Evolutionary conservation across 1,140 invertebrate species (phyloP), one percentile per base, ranked within the genome.

Genomic region (Drosophila aff.): DNA sequence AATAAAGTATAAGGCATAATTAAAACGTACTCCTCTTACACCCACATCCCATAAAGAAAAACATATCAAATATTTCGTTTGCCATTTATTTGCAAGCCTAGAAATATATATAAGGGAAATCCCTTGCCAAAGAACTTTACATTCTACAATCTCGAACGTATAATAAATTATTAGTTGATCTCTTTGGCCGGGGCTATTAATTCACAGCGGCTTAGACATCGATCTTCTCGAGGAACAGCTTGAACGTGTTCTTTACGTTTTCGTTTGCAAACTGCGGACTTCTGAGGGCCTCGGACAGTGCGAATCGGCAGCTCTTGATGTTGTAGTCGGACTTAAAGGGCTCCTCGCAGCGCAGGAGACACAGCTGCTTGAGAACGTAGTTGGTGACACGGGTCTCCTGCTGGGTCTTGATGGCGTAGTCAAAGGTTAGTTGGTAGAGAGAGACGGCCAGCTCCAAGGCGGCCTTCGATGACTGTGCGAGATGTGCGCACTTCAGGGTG

Each of bases 291-390:
- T 94, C 93, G 66, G 95, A 93, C 3, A 96, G 79, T 3, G 94
- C 95, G 76, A 93, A 94, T 33, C 95, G 94, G 78, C 95, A 96
- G 63, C 93, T 94, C 43, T 95, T 94, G 15, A 95, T 75, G 82
- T 96, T 94, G 93, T 95, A 95, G 18, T 94, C 89, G 6, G 94
- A 92, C 84, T 94, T 94, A 36, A 92, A 93, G 11, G 95, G 94
- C 79, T 95, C 94, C 93, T 96, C 95, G 77, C 93, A 92, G 93
- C 95, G 97, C 46, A 97, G 93, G 18, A 97, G 93, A 28, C 95
- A 96, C 61, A 97, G 91, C 83, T 95, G 94, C 15, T 96, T 94
- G 4, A 97, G 92, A 23, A 96, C 90, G 58, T 93, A 93, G 84
- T 97, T 97, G 65, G 95, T 94, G 4, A 96, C 93, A 41, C 93